A percentile compares a stretch with the other conserved stretches of the same genome.
These are phyloP conservation scores for Acronicta alni DNA, from an alignment of 2,888 invertebrate species.

Conservation along the genomic window DNA sequence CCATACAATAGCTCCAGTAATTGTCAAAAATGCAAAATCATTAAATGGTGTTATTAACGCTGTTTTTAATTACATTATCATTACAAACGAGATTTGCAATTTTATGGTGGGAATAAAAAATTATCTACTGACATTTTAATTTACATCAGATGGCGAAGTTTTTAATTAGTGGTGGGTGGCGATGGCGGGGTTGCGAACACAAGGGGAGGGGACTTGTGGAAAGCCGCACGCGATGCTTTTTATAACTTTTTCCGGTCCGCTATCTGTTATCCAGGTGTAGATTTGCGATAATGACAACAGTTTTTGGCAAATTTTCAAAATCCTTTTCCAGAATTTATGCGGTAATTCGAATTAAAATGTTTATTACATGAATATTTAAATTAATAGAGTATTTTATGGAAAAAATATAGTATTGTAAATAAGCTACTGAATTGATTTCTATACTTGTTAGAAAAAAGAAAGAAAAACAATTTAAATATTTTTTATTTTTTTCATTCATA, in stretches of 20 bases:
- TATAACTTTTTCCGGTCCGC: constrained; percentile 57
- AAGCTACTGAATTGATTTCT: too few species aligned
- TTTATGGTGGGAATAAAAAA: constrained; percentile 60
- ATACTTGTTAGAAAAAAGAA: too few species aligned
- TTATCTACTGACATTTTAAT: constrained; percentile 71
- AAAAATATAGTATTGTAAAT: too few species aligned
- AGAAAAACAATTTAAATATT: too few species aligned
- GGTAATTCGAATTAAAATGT: too few species aligned
- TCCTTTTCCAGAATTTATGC: constrained; percentile 4
- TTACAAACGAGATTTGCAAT: constrained; percentile 67
- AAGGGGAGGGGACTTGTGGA: constrained; percentile 21
- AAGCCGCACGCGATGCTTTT: constrained; percentile 65
- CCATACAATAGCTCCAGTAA: not conserved
- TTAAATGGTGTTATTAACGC: constrained; percentile 27
- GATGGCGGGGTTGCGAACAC: constrained; percentile 28
- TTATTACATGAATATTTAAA: too few species aligned
- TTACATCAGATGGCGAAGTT: constrained; percentile 73
- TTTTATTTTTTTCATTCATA: too few species aligned
- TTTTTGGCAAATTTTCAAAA: constrained; percentile 18
- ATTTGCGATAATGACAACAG: constrained; percentile 30
- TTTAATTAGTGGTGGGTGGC: constrained; percentile 75
- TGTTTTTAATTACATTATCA: constrained; percentile 53
- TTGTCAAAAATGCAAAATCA: constrained; percentile 22
- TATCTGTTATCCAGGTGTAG: constrained; percentile 39
- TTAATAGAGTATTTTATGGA: too few species aligned